phyloP scores from a whole-genome alignment of 2,888 invertebrate genomes.

The Osmoderma eremita region DNA sequence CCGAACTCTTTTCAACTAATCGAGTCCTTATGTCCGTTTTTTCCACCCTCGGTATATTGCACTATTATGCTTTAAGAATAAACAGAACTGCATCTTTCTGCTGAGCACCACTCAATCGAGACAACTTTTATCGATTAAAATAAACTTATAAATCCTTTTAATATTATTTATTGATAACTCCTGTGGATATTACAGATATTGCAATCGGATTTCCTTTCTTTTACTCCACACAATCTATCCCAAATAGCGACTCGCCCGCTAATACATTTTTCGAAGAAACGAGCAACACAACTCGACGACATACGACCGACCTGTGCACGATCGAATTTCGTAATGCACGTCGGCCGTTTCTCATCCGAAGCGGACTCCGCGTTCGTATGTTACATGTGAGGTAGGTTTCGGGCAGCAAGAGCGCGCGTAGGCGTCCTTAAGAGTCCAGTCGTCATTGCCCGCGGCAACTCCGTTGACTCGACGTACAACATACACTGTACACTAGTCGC shows the following conservation, averaged over 20 bases:
- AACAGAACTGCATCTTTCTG: too few species aligned
- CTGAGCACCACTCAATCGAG: too few species aligned
- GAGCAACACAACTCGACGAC: neutral
- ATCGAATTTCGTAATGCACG: slow-evolving; percentile 25
- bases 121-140: too few species aligned
- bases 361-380: neutral
- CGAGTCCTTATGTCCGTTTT: too few species aligned
- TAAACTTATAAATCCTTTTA: too few species aligned
- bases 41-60: too few species aligned
- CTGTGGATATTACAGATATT: too few species aligned
- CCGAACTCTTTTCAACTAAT: too few species aligned
- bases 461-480: slow-evolving; percentile 13
- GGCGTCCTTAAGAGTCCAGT: slow-evolving; percentile 29
- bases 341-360: slow-evolving; percentile 25
- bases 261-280: neutral
- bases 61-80: too few species aligned
- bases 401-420: slow-evolving; percentile 3
- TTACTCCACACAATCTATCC: too few species aligned
- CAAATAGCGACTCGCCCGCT: slow-evolving; percentile 2
- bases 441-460: slow-evolving; percentile 30
- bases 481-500: neutral
- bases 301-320: neutral
- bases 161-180: too few species aligned
- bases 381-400: slow-evolving; percentile 21
- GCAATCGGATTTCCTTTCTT: too few species aligned